Base-by-base conservation (phyloP, 2,113 vertebrate genomes). In the Geococcyx californianus region DNA sequence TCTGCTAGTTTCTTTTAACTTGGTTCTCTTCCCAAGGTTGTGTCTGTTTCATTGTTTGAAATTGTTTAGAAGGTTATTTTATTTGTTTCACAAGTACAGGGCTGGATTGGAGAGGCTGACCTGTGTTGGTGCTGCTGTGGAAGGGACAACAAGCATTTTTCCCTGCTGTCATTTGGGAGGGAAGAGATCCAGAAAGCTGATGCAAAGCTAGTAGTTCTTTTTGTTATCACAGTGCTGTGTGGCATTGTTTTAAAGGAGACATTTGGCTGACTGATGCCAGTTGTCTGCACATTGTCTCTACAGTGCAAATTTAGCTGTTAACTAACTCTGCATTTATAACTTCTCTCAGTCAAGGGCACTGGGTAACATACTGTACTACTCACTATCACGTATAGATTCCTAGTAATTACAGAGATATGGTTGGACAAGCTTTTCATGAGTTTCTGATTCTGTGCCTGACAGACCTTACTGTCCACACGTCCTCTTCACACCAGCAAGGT, bases 131-230 rank as follows among this genome's bases (percentile, higher is more conserved):
- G 68, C 51, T 84, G 28, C 62, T 87, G 66, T 45, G n/a, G 44
- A 70, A 67, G 59, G 56, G 64, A 62, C 51, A 67, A 18, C 11
- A 42, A 74, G 36, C 82, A 34, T 16, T 33, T 84, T 84, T 80
- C 90, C 36, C 77, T 84, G 68, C 60, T 77, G 10, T 84, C 31
- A 4, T 87, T 94, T 74, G 54, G 13, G 72, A 86, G 75, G 89
- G 84, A 75, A 66, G 80, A 90, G 86, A 17, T 64, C 28, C 55
- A 84, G 62, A 79, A 77, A 36, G 28, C 33, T 84, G 83, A 47
- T 90, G 75, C 87, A 94, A 84, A 91, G 89, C 89, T 79, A 36
- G 85, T 86, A 75, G 64, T 64, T 93, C 79, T 69, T 93, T 95
- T 93, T 97, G 90, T 94, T 94, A 36, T 54, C 51, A 12, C 62